Evolutionary conservation across 1,140 invertebrate genomes (phyloP), one percentile per base, ranked within the genome.

Genomic region (Aporrectodea caliginosa): DNA sequence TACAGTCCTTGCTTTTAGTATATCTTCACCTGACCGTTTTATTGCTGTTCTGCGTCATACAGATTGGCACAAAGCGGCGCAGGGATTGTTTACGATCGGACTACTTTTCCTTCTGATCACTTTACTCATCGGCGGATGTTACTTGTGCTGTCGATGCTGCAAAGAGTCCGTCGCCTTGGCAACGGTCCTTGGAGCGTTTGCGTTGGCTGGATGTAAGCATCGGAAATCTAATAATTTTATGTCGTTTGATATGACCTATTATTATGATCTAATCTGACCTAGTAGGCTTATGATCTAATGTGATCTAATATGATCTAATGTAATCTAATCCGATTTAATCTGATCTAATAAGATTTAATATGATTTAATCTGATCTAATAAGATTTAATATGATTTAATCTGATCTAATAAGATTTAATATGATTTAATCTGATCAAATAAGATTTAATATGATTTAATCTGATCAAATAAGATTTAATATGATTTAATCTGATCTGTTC

Each of bases 141-240:
- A 76, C 75, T 35, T 76, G 34, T 76, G 75, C 35, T 76, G 75
- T 58, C 2, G 33, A n/a, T 76, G 75, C 35, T 76, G 75, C 34
- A 76, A 58, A 35, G 75, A 76, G 43, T 76, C 75, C 33, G 43
- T 76, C 35, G 43, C 33, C 32, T 31, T 76, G 75, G 75, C 75
- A 22, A 76, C 75, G 16, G n/a, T 35, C 29, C 35, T 76, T 29
- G 75, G 75, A 30, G 29, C 75, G 32, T 43, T 76, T n/a, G 29
- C 75, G 14, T 35, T 76, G 12, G 27, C 2, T 58, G 75, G 33
- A 43, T 35, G 75, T 76, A 76, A 31, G 1, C 33, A 33, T 27
- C 22, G 22, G 29, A 12, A 27, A 71, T 71, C 32, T 71, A n/a
- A 71, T 33, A 74, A 6, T 2, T 33, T 30, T 32, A 30, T 31